Evolutionary conservation across 2,113 vertebrate species (phyloP).

Genomic region (Elgaria multicarinata): DNA sequence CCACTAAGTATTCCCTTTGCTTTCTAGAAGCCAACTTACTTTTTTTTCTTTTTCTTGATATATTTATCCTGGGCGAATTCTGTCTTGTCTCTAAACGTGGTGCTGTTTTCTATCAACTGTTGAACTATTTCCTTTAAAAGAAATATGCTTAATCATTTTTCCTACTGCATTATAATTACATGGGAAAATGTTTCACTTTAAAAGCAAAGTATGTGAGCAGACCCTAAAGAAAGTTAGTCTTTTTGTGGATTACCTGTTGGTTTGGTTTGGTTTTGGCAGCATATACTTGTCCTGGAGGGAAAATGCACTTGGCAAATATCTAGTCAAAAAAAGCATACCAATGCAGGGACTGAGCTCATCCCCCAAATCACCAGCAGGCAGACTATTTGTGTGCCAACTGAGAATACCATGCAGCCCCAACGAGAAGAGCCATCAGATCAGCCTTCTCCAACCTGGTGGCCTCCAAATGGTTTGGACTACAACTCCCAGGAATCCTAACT

Average conservation of each 20-base stretch:
- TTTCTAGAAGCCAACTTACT: slow-evolving; percentile 82
- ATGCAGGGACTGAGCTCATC: background rate
- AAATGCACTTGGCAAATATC: background rate
- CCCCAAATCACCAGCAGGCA: background rate
- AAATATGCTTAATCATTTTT: slow-evolving; percentile 60
- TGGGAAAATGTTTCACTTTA: background rate
- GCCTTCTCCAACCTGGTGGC: no score
- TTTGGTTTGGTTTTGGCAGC: background rate
- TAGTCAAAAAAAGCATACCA: background rate
- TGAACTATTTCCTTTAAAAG: slow-evolving; percentile 93
- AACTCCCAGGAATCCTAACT: no score
- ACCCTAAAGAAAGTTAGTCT: background rate
- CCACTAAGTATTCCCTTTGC: background rate
- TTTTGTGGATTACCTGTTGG: background rate
- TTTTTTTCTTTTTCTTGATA: slow-evolving; percentile 99
- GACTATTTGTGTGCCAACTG: background rate
- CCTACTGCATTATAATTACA: slow-evolving; percentile 24
- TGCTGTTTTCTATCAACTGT: slow-evolving; percentile 95
- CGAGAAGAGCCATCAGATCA: background rate
- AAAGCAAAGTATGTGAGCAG: background rate
- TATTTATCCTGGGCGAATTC: slow-evolving; percentile 98
- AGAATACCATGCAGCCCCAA: background rate
- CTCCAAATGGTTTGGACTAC: no score
- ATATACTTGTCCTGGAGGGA: background rate
- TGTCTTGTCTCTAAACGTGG: slow-evolving; percentile 95